Base-by-base conservation (phyloP, 2,113 vertebrate genomes). In the Ifrita kowaldi region DNA sequence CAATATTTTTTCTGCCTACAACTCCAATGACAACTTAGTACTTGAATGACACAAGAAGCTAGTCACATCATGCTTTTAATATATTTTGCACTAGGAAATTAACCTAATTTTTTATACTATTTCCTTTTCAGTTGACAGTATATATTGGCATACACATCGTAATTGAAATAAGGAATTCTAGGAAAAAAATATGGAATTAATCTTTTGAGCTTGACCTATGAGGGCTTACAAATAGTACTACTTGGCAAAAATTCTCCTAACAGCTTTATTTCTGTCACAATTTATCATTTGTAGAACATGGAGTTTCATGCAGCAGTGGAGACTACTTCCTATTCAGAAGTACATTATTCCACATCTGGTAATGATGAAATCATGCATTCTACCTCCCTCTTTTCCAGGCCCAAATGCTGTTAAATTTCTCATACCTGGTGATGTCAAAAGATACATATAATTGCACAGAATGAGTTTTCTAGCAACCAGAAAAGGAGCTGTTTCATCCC, bases 1-100 rank as follows among this genome's bases (percentile, higher is more conserved):
- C 89, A 94, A 47, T 91, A 84, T 70, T 87, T 95, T 95, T 93
- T 91, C 42, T 95, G 46, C 46, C 35, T 87, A 63, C 26, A 83
- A 46, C 15, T 76, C 23, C 39, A 89, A 1, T 79, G 84, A 77
- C 79, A 88, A 50, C 18, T 20, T 44, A 74, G 35, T 55, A 47
- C 57, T 89, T 90, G 71, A 93, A 74, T 70, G 90, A 84, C 39
- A 85, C 46, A 90, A 88, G 82, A 80, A 88, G 16, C 16, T 65
- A 93, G 67, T 91, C 75, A 94, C 46, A 85, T 80, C 85, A 71
- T 95, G 19, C 39, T 85, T 85, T 81, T 70, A 83, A 88, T 86
- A 69, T 80, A 79, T 80, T 77, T 93, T 93, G 52, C 17, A 77
- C 53, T 74, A 80, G 59, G 55, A 89, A 90, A 94, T 82, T 3